Evolutionary conservation across 2,113 vertebrate species (phyloP).

Genomic region (Ptilorrhoa leucosticta): DNA sequence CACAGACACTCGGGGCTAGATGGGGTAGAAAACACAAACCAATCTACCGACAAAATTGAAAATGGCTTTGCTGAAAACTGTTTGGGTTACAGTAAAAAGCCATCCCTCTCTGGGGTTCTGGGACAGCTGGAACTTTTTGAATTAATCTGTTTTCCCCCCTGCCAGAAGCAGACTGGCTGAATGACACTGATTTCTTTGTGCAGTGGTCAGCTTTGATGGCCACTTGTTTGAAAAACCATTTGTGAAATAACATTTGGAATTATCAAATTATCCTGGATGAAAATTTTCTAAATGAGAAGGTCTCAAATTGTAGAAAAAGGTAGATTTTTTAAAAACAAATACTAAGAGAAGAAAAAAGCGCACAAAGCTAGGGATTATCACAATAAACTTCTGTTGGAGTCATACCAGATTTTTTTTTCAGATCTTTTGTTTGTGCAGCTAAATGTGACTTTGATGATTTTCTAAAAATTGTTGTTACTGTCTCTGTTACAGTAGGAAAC

Average conservation of each 20-base stretch:
- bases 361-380: neutral
- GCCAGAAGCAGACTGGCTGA: neutral
- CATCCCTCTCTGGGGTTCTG: neutral
- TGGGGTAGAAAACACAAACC: neutral
- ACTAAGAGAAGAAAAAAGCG: neutral
- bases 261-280: fast-evolving
- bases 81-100: constrained; percentile 6
- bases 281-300: neutral
- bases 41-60: neutral
- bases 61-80: neutral
- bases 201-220: neutral
- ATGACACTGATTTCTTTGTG: constrained; percentile 4
- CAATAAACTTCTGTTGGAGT: neutral
- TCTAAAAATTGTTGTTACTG: neutral
- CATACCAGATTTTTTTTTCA: neutral
- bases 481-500: neutral
- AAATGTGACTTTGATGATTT: neutral
- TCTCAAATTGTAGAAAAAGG: neutral
- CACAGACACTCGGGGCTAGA: fast-evolving
- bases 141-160: neutral
- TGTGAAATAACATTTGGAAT: neutral
- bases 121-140: constrained; percentile 52
- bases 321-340: neutral
- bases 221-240: fast-evolving
- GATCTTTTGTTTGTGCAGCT: neutral